These are phyloP conservation scores for Pelochelys cantorii DNA, from an alignment of 2,797 vertebrate species.

Conservation along the genomic window DNA sequence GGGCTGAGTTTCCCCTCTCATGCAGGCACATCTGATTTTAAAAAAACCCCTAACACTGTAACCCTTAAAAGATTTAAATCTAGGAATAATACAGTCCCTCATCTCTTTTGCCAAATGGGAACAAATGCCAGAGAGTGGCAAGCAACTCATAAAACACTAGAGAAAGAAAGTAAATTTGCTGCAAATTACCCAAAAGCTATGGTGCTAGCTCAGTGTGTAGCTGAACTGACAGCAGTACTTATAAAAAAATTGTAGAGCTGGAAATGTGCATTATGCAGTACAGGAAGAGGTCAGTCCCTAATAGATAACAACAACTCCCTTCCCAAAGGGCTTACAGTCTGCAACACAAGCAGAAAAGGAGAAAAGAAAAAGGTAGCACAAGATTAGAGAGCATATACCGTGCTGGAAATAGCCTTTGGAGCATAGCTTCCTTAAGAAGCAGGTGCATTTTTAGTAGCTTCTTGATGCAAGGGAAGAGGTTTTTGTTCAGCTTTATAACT, in stretches of 20 bases:
- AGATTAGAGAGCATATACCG: background rate
- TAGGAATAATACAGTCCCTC: slow-evolving; percentile 10
- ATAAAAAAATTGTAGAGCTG: slow-evolving; percentile 68
- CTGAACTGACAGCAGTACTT: slow-evolving; percentile 44
- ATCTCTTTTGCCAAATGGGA: slow-evolving; percentile 50
- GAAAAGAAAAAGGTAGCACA: background rate
- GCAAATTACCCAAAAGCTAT: slow-evolving; percentile 41
- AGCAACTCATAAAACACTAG: background rate
- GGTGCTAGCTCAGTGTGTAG: slow-evolving; percentile 53
- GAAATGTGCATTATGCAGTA: slow-evolving; percentile 41
- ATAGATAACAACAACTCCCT: background rate
- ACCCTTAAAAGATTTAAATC: background rate
- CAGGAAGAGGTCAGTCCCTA: slow-evolving; percentile 46
- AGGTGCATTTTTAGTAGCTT: background rate
- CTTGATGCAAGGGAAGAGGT: rapidly evolving
- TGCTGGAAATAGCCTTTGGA: rapidly evolving
- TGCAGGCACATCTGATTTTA: slow-evolving; percentile 10
- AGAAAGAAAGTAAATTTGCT: slow-evolving; percentile 42
- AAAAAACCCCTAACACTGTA: slow-evolving; percentile 24
- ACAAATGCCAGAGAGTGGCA: slow-evolving; percentile 32
- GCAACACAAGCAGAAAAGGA: background rate
- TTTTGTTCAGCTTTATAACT: background rate
- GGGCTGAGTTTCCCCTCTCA: background rate
- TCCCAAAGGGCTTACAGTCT: slow-evolving; percentile 20
- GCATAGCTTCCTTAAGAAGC: rapidly evolving